phyloP scores from a whole-genome alignment of 2,797 vertebrate genomes.

The Leontopithecus rosalia region DNA sequence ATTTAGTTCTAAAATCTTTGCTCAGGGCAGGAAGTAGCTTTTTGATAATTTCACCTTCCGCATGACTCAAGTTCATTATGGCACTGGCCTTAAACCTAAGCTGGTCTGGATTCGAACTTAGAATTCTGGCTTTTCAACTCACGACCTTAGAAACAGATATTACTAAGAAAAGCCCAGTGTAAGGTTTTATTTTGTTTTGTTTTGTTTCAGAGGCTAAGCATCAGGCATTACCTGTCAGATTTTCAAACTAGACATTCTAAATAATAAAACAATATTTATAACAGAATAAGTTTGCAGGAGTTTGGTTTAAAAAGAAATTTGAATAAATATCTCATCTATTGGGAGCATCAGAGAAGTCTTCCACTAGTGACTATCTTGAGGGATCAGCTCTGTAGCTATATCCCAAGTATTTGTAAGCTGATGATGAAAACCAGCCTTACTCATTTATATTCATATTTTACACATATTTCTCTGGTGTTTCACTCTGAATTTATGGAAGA shows the following conservation, averaged over 20 bases:
- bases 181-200: constrained; percentile 29
- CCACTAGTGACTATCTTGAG: constrained; percentile 43
- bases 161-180: constrained; percentile 72
- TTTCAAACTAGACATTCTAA: constrained; percentile 76
- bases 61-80: constrained; percentile 82
- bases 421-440: constrained; percentile 29
- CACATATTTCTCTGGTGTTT: constrained; percentile 47
- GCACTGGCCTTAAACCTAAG: constrained; percentile 77
- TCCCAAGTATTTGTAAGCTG: constrained; percentile 34
- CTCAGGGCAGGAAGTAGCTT: constrained; percentile 77
- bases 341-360: constrained; percentile 72
- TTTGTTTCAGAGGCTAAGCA: constrained; percentile 55
- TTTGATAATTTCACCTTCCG: constrained; percentile 84
- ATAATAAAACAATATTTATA: constrained; percentile 71
- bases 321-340: constrained; percentile 63
- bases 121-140: constrained; percentile 81
- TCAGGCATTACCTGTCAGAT: constrained; percentile 78
- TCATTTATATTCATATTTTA: constrained; percentile 49
- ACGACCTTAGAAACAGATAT: constrained; percentile 74
- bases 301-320: constrained; percentile 11
- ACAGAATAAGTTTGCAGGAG: constrained; percentile 8
- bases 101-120: constrained; percentile 80
- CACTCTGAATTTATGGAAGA: constrained; percentile 38
- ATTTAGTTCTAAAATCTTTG: constrained; percentile 82
- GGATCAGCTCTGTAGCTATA: background rate